Base-by-base conservation (phyloP, 2,797 vertebrate genomes). In the Sebastes wilsoni region DNA sequence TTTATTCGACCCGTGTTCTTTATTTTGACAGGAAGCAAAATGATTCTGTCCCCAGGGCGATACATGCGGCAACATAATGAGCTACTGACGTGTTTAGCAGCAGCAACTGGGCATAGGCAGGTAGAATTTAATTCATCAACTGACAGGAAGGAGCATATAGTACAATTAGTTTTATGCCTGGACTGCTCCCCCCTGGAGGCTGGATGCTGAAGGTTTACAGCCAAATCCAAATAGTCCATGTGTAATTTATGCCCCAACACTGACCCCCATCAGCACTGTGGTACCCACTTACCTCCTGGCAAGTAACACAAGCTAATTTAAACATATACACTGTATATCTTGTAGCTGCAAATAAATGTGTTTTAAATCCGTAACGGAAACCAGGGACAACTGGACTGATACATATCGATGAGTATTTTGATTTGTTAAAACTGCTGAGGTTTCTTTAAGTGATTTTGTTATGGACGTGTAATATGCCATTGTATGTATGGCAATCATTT, bases 1-100 rank as follows among this genome's bases (percentile, higher is more conserved):
- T 81, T 82, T 62, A 73, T 84, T 83, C 23, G 20, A 78, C 82
- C 82, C 46, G 22, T 9, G 59, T 72, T 81, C 67, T 84, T 77
- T 79, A 83, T 80, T 85, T 87, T 83, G 85, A 87, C 87, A 73
- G 74, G 66, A 81, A 88, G 78, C 75, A 38, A 88, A 77, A 90
- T 80, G 16, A 81, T 72, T 75, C 54, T 71, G 49, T 85, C 76
- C 79, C 76, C 71, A 28, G 81, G 76, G 75, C 64, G 67, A 77
- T 58, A 8, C 80, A 69, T 55, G 23, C 76, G 62, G 81, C 42
- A 66, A 69, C 76, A 70, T 84, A 90, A 90, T 81, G 84, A 90
- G 87, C 58, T 69, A 71, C 62, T 87, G 60, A 84, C 79, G 75
- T 80, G 68, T 69, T 83, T 84, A 75, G 85, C 78, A 27, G 80